These are phyloP conservation scores for Acrobasis suavella DNA, from an alignment of 2,888 invertebrate species.

Conservation along the genomic window DNA sequence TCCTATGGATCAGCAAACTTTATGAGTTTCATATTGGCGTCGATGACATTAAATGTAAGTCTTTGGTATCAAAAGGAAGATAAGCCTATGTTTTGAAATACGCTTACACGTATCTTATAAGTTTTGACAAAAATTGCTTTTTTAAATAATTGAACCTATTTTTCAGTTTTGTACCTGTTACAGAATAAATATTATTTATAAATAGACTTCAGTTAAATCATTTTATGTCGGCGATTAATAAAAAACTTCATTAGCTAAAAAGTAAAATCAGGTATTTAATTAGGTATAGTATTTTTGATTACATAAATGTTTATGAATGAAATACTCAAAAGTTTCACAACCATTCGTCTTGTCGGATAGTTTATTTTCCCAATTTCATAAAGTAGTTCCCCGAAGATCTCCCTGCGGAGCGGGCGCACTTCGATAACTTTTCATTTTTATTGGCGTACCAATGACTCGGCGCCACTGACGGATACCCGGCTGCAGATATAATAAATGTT, in stretches of 20 bases:
- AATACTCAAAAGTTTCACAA: constrained; percentile 18
- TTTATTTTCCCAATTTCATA: constrained; percentile 41
- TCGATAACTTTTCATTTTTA: constrained; percentile 47
- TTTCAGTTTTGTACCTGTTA: too few species aligned
- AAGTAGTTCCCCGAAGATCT: constrained; percentile 40
- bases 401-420: constrained; percentile 26
- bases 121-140: too few species aligned
- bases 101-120: too few species aligned
- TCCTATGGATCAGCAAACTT: constrained; percentile 11
- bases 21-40: constrained; percentile 13
- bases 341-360: constrained; percentile 25
- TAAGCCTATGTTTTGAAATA: not conserved
- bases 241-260: too few species aligned
- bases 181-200: too few species aligned
- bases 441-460: constrained; percentile 37
- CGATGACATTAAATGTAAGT: constrained; percentile 12
- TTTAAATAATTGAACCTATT: too few species aligned
- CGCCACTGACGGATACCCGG: constrained; percentile 51
- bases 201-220: too few species aligned
- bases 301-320: not conserved
- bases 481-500: constrained; percentile 68
- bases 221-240: too few species aligned
- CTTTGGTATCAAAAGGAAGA: not conserved
- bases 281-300: not conserved
- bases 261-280: not conserved